A percentile compares a stretch with the other conserved stretches of the same genome.
phyloP scores from a whole-genome alignment of 2,888 invertebrate genomes.

The Celastrina argiolus region DNA sequence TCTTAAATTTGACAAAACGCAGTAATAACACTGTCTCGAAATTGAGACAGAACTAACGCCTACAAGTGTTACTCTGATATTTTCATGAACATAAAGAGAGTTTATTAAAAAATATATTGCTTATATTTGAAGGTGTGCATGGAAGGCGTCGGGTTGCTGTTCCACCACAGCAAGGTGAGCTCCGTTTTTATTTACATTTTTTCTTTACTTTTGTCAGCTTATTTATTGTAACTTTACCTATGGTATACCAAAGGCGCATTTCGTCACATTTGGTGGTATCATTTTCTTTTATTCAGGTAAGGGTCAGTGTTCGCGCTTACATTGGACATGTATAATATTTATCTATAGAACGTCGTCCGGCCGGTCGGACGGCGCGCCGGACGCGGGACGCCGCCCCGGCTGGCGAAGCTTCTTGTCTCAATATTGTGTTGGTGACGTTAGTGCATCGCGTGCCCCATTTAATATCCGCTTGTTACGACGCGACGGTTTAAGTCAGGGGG shows the following conservation, averaged over 20 bases:
- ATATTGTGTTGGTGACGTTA: conserved; percentile 65
- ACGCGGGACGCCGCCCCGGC: conserved; percentile 44
- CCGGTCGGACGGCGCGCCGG: conserved; percentile 41
- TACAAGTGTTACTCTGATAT: too few species aligned
- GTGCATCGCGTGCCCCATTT: conserved; percentile 44
- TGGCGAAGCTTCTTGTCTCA: conserved; percentile 60
- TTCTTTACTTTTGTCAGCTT: conserved; percentile 64
- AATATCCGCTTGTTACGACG: conserved; percentile 18
- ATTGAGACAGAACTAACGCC: too few species aligned
- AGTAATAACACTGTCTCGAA: too few species aligned
- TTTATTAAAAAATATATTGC: background rate
- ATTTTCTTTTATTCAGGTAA: conserved; percentile 56
- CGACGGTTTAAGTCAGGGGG: conserved; percentile 36
- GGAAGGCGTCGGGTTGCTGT: conserved; percentile 99
- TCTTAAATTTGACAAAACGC: too few species aligned
- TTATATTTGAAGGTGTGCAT: conserved; percentile 87
- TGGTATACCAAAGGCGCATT: conserved; percentile 54
- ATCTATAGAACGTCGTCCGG: conserved; percentile 47
- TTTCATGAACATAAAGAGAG: too few species aligned
- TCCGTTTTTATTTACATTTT: conserved; percentile 39
- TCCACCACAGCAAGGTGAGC: conserved; percentile 99
- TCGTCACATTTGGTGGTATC: conserved; percentile 51
- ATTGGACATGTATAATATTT: conserved; percentile 52
- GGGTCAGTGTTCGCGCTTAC: conserved; percentile 67
- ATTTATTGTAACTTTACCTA: conserved; percentile 40